Evolutionary conservation across 2,113 vertebrate genomes (phyloP).

Genomic region (Fregetta grallaria): DNA sequence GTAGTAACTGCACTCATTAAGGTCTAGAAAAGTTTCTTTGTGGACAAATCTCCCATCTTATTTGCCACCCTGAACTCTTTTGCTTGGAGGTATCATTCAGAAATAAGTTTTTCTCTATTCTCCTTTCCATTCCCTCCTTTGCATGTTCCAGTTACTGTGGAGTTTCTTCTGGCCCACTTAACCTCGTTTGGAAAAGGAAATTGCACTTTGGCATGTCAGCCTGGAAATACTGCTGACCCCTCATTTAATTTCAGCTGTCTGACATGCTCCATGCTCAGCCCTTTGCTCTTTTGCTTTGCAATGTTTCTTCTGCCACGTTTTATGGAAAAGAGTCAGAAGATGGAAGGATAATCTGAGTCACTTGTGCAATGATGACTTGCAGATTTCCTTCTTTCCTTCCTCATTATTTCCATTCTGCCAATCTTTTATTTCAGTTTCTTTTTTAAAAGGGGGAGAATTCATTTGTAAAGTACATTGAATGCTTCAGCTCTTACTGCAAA

Average conservation of each 20-base stretch:
- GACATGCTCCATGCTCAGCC: background rate
- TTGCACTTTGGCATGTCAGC: background rate
- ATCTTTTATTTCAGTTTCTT: background rate
- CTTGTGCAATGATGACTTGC: constrained; percentile 15
- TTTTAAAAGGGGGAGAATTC: background rate
- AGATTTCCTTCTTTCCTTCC: constrained; percentile 10
- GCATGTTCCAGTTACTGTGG: background rate
- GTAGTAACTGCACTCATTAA: background rate
- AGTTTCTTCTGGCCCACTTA: background rate
- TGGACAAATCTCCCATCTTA: background rate
- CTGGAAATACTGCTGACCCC: constrained; percentile 5
- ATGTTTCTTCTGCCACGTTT: constrained; percentile 39
- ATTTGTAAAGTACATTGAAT: background rate
- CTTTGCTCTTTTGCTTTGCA: constrained; percentile 21
- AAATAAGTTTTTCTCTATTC: background rate
- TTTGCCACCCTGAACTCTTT: background rate
- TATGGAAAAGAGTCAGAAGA: constrained; percentile 32
- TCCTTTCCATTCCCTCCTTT: background rate
- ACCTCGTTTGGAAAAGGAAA: background rate
- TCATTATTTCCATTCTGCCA: background rate
- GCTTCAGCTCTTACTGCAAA: background rate
- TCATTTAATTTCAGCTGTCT: background rate
- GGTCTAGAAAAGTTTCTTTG: background rate
- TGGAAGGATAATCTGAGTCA: constrained; percentile 40
- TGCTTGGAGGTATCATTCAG: background rate